Conservation (phyloP, 2,888 invertebrate genomes). For the Halictus ligatus region DNA sequence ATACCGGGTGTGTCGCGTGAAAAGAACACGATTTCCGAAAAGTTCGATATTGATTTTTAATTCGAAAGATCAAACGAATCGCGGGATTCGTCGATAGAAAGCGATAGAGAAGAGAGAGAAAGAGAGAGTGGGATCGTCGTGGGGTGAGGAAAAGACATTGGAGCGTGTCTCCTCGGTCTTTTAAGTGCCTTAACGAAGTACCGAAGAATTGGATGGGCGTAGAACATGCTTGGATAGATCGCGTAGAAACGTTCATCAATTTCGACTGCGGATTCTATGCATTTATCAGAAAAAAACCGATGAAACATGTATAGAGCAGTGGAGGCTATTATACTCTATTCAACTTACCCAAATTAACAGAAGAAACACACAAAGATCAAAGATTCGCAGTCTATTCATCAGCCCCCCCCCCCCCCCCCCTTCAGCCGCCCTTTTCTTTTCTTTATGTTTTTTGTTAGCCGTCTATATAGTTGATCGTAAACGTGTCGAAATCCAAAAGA, state of each 20-base stretch:
- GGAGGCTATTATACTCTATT: not conserved
- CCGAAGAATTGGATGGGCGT: constrained; percentile 54
- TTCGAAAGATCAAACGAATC: not conserved
- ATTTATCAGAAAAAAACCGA: not conserved
- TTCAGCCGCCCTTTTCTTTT: not conserved
- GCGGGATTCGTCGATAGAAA: not conserved
- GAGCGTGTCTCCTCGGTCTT: constrained; percentile 64
- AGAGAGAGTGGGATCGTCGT: constrained; percentile 31
- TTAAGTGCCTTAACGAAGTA: constrained; percentile 73
- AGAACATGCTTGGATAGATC: constrained; percentile 19
- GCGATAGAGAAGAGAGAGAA: constrained; percentile 5
- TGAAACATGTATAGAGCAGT: not conserved
- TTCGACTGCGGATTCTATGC: not conserved
- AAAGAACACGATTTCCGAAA: not conserved
- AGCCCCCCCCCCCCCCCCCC: not conserved
- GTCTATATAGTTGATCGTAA: constrained; percentile 43
- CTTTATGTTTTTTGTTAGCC: constrained; percentile 32
- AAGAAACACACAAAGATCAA: not conserved
- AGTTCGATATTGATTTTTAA: not conserved
- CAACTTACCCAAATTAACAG: not conserved
- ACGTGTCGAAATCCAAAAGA: constrained; percentile 54
- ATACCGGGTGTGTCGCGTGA: constrained; percentile 24
- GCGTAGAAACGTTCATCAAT: constrained; percentile 38
- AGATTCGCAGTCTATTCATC: not conserved
- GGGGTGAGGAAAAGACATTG: constrained; percentile 37